phyloP scores from a whole-genome alignment of 1,140 invertebrate genomes.

The Caerostris extrusa region DNA sequence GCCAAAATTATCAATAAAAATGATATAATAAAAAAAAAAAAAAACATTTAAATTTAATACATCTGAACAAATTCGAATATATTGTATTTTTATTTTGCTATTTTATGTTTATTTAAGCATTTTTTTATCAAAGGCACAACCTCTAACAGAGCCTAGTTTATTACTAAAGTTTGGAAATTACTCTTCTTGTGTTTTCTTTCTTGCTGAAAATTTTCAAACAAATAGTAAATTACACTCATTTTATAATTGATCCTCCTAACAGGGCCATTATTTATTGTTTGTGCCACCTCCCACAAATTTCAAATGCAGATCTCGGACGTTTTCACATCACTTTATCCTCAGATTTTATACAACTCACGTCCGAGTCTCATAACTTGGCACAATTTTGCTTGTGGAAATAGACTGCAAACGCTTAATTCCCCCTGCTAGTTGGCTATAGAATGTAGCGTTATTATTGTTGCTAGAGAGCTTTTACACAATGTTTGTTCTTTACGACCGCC shows the following conservation, averaged over 20 bases:
- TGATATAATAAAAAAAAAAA: too few species aligned
- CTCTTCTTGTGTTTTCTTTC: too few species aligned
- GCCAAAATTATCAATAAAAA: too few species aligned
- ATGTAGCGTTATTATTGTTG: conserved; percentile 50
- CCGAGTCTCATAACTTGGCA: conserved; percentile 45
- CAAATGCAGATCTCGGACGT: not conserved
- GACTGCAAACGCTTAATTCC: conserved; percentile 53
- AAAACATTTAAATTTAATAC: too few species aligned
- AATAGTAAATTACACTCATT: not conserved
- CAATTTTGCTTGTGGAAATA: conserved; percentile 49
- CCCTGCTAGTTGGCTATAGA: conserved; percentile 47
- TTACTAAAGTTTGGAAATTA: too few species aligned
- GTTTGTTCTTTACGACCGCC: conserved; percentile 67
- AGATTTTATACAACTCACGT: conserved; percentile 21
- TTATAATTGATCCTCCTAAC: not conserved
- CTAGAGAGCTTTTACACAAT: conserved; percentile 40
- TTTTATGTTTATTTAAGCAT: too few species aligned
- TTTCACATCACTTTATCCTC: conserved; percentile 7
- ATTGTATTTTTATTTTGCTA: too few species aligned
- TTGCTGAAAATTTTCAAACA: not conserved
- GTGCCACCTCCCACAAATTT: not conserved
- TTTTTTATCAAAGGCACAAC: too few species aligned
- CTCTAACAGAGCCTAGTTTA: too few species aligned
- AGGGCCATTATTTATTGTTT: not conserved
- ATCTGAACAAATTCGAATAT: too few species aligned